Percentiles rank a stretch among this genome's conserved stretches.
phyloP scores from a whole-genome alignment of 2,888 invertebrate genomes.

The Polydesmus complanatus region DNA sequence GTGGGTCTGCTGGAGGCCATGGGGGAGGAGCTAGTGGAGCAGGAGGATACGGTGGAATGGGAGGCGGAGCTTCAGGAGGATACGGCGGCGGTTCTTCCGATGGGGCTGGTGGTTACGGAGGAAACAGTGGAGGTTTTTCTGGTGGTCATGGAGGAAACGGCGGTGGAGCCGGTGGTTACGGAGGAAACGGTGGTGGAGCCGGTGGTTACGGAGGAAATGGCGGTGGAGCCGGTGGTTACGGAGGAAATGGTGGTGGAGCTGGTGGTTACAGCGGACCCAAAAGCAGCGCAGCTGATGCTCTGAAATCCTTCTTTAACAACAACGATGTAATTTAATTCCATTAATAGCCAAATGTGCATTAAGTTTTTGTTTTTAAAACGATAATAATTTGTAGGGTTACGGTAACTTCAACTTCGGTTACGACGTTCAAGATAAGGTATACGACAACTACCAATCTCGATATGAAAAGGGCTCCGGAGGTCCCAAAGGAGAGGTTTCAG shows the following conservation, averaged over 20 bases:
- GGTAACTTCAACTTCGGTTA: constrained; percentile 62
- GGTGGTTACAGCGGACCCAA: constrained; percentile 1
- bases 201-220: constrained; percentile 12
- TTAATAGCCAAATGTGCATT: neutral
- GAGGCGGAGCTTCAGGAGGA: neutral
- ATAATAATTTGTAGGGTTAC: too few species aligned
- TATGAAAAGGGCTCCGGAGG: constrained; percentile 48
- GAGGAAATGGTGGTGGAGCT: constrained; percentile 2
- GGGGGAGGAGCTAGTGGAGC: neutral
- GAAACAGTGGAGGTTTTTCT: neutral
- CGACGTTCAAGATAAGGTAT: constrained; percentile 57
- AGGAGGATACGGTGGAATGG: neutral
- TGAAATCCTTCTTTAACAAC: constrained; percentile 5
- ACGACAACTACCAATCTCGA: constrained; percentile 57
- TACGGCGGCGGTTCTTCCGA: neutral
- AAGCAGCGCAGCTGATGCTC: constrained; percentile 6
- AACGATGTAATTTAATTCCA: constrained; percentile 4
- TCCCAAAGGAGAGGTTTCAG: constrained; percentile 51
- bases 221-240: constrained; percentile 9
- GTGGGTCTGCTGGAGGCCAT: neutral
- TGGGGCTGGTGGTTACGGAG: neutral
- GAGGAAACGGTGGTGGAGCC: too few species aligned
- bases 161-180: too few species aligned
- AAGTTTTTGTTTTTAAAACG: too few species aligned
- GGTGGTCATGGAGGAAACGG: constrained; percentile 11